Evolutionary conservation across 2,797 vertebrate genomes (phyloP).

Genomic region (Sebastes itinus): DNA sequence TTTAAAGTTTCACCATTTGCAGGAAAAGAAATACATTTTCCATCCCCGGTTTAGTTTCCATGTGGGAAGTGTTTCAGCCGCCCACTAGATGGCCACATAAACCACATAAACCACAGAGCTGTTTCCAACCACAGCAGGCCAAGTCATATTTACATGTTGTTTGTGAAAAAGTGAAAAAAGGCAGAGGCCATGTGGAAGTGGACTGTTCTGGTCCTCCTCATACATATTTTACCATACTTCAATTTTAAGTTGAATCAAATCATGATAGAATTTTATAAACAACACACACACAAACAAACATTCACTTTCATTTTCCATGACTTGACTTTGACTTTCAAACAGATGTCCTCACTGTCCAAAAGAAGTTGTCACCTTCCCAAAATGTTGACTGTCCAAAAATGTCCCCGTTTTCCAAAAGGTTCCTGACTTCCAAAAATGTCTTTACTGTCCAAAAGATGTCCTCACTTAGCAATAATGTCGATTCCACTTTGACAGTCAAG

Average conservation of each 20-base stretch:
- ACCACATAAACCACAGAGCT: slow-evolving; percentile 62
- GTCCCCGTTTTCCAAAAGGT: too few species aligned
- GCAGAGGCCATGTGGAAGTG: neutral
- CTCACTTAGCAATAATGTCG: too few species aligned
- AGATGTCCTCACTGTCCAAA: neutral
- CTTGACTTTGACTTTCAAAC: neutral
- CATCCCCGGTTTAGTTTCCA: slow-evolving; percentile 28
- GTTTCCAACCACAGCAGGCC: neutral
- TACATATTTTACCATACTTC: neutral
- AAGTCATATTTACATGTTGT: neutral
- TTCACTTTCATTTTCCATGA: too few species aligned
- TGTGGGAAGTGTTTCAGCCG: slow-evolving; percentile 50
- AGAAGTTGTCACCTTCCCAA: neutral
- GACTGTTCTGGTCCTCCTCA: too few species aligned
- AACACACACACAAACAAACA: too few species aligned
- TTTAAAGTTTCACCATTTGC: neutral
- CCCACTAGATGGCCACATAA: slow-evolving; percentile 88
- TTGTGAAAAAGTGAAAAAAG: neutral
- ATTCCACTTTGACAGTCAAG: too few species aligned
- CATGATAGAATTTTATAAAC: too few species aligned
- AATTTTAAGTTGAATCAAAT: neutral
- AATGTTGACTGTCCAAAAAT: too few species aligned
- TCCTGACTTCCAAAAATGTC: neutral
- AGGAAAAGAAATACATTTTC: neutral
- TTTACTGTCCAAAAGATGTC: neutral